Percentiles rank a stretch among this genome's conserved stretches.
Conservation (phyloP, 2,888 invertebrate species). For the Hermaeophaga mercurialis region DNA sequence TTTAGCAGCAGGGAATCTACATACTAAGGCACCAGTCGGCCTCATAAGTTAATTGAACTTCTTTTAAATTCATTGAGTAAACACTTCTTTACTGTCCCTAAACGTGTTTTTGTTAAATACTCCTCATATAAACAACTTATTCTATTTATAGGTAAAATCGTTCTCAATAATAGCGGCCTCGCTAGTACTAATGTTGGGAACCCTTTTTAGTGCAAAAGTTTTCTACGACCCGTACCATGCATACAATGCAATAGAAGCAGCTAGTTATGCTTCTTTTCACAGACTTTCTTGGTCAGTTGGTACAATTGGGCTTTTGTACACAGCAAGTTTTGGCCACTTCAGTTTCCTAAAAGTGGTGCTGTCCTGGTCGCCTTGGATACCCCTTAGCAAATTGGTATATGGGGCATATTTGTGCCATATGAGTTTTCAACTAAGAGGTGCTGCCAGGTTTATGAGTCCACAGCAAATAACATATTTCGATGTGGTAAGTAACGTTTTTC, state of each 20-base stretch:
- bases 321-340: conserved; percentile 61
- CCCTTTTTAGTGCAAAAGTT: conserved; percentile 59
- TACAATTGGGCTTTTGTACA: conserved; percentile 59
- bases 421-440: conserved; percentile 60
- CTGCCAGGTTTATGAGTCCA: conserved; percentile 60
- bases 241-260: conserved; percentile 62
- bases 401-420: conserved; percentile 61
- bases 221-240: conserved; percentile 60
- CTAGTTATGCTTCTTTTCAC: conserved; percentile 64
- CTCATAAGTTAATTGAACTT: no score
- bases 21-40: no score
- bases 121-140: neutral
- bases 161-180: conserved; percentile 56
- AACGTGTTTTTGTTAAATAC: no score
- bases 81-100: no score
- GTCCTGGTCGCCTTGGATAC: conserved; percentile 65
- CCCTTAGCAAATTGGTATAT: conserved; percentile 65
- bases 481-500: conserved; percentile 52
- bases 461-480: conserved; percentile 54
- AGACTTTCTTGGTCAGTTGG: conserved; percentile 64
- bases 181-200: conserved; percentile 56
- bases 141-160: conserved; percentile 58
- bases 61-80: no score
- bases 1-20: no score
- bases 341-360: conserved; percentile 55